Evolutionary conservation across 2,888 invertebrate species (phyloP).

Genomic region (Apoda limacodes): DNA sequence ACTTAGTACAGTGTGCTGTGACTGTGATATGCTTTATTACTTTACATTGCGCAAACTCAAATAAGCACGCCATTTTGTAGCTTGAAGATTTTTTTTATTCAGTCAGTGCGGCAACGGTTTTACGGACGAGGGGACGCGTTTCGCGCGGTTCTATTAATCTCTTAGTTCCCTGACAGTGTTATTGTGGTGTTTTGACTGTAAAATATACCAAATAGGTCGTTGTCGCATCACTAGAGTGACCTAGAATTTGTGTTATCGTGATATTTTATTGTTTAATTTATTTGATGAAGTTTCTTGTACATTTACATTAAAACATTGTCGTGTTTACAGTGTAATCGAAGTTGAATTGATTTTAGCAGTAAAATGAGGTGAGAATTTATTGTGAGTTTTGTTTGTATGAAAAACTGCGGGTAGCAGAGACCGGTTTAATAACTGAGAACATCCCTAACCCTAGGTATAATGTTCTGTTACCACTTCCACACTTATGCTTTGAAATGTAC

Average conservation of each 20-base stretch:
- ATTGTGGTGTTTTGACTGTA: slow-evolving; percentile 44
- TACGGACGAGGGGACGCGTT: slow-evolving; percentile 26
- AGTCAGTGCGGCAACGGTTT: slow-evolving; percentile 43
- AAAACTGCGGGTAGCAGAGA: too few species aligned
- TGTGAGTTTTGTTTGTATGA: slow-evolving; percentile 9
- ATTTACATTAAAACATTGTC: slow-evolving; percentile 24
- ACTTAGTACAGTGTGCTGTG: too few species aligned
- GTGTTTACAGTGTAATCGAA: slow-evolving; percentile 9
- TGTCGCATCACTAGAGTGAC: slow-evolving; percentile 14
- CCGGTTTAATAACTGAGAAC: too few species aligned
- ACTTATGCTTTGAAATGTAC: too few species aligned
- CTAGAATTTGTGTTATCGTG: slow-evolving; percentile 30
- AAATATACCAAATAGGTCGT: slow-evolving; percentile 42
- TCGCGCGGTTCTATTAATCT: slow-evolving; percentile 24
- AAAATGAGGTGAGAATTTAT: slow-evolving; percentile 28
- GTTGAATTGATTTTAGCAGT: slow-evolving; percentile 26
- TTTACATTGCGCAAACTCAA: slow-evolving; percentile 43
- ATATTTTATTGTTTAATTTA: slow-evolving; percentile 26
- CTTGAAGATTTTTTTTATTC: slow-evolving; percentile 24
- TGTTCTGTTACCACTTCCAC: too few species aligned
- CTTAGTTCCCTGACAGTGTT: too few species aligned
- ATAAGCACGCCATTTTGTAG: slow-evolving; percentile 36
- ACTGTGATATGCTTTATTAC: slow-evolving; percentile 12
- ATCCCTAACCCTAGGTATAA: too few species aligned
- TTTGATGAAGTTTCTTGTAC: slow-evolving; percentile 20